These are phyloP conservation scores for Sitobion miscanthi DNA, from an alignment of 1,140 invertebrate species.

Conservation along the genomic window DNA sequence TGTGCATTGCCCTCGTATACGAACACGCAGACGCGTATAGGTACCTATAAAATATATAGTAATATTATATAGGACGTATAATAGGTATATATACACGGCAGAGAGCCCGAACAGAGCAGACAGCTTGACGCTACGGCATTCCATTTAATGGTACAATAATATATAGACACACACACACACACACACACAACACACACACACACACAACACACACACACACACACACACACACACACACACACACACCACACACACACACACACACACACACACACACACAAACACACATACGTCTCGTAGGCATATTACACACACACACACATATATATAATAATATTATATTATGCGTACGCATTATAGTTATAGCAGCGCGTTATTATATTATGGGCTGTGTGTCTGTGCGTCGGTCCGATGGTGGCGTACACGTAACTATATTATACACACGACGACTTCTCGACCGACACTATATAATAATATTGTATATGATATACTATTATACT, in stretches of 20 bases:
- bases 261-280: too few species aligned
- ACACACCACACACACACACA: background rate
- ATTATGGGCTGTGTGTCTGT: background rate
- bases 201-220: background rate
- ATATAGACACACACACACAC: background rate
- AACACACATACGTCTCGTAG: background rate
- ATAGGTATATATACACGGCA: background rate
- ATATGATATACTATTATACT: background rate
- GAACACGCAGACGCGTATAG: background rate
- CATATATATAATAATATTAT: background rate
- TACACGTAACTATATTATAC: background rate
- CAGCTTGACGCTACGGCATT: slow-evolving; percentile 53
- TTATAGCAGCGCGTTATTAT: background rate
- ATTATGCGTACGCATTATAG: background rate
- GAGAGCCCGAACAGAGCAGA: slow-evolving; percentile 1
- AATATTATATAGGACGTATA: background rate
- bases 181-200: too few species aligned
- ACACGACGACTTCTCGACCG: background rate
- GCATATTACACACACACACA: background rate
- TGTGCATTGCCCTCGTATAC: background rate
- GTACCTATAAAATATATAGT: slow-evolving; percentile 9
- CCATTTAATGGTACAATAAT: slow-evolving; percentile 33
- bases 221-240: too few species aligned
- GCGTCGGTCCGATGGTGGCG: background rate
- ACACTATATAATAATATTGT: too few species aligned